Evolutionary conservation across 1,140 invertebrate genomes (phyloP), one percentile per base, ranked within the genome.

Genomic region (Gryon sp.): DNA sequence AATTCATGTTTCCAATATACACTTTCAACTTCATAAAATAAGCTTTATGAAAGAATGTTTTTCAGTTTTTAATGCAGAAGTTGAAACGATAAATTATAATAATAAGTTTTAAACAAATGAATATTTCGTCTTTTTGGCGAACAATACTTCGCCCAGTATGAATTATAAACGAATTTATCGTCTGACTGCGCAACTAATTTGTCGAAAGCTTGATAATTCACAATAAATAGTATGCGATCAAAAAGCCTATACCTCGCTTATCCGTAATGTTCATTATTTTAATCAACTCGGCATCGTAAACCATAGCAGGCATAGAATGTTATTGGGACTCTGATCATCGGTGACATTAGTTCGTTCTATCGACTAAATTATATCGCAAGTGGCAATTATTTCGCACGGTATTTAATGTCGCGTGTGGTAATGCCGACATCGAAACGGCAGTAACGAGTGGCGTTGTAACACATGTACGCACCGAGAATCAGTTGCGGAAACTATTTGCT

Each of bases 401-500:
- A 73, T 72, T 72, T 62, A 53, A 41, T 57, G 34, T 73, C n/a
- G 40, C 43, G 30, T 50, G 50, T 12, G 59, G 48, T 63, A 55
- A 50, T 14, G 30, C 18, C 9, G 19, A 34, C 30, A 40, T 40
- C 32, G 32, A 32, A 46, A 60, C 11, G 26, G 20, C 46, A 22
- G 45, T 60, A 62, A 62, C 45, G 69, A 12, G 69, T 55, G 41
- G 40, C 32, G n/a, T n/a, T 38, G 69, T 63, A 73, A 73, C 69
- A 63, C 43, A 24, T 63, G 69, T 73, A 48, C 26, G 32, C 34
- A 5, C 38, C 24, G 40, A 55, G 50, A 63, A 73, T 73, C 26
- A 50, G 57, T 18, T 24, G 34, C 40, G 19, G 48, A 73, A 73
- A 48, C 59, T 73, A 73, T 73, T 73, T 73, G 45, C 69, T 43